Evolutionary conservation across 2,797 vertebrate genomes (phyloP), one percentile per base, ranked within the genome.

Genomic region (Crocodylus rhombifer): DNA sequence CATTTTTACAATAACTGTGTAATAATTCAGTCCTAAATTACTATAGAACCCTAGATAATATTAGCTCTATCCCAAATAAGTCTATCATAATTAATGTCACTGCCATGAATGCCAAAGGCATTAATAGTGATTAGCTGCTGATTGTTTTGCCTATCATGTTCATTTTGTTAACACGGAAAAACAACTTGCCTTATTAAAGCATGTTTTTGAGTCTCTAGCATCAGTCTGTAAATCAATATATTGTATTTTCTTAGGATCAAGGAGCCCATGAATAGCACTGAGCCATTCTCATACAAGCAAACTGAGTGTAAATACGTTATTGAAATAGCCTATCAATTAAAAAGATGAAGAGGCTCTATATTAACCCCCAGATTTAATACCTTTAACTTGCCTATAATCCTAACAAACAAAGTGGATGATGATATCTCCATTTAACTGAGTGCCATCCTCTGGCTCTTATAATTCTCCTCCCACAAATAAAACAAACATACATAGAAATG

Each of bases 81-180:
- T 90, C 81, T 58, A 13, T 91, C 94, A 69, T 97, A 96, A 96
- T 97, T 95, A 95, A 96, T 88, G 82, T 81, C 86, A 95, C 61
- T 78, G 91, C 17, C 77, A 30, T 90, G 91, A 97, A 96, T 94
- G 86, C 93, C 94, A 96, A 92, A 92, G 67, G 67, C 91, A 97
- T 97, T 97, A 96, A 81, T 91, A 97, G 90, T 88, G 88, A 97
- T 97, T 97, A 95, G 91, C 67, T 80, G 86, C 84, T 95, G 93
- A 98, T 95, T 97, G 95, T 92, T 95, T 96, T 97, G 86, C 76
- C 89, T 95, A 93, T 94, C 91, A 75, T 67, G 51, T 89, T 92
- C 85, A 94, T 96, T 97, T 91, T 96, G 87, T 92, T 97, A 97
- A 95, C 88, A 92, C 81, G 94, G 73, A 94, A 95, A 96, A 97